phyloP scores from a whole-genome alignment of 2,113 vertebrate genomes.

The Motacilla alba region DNA sequence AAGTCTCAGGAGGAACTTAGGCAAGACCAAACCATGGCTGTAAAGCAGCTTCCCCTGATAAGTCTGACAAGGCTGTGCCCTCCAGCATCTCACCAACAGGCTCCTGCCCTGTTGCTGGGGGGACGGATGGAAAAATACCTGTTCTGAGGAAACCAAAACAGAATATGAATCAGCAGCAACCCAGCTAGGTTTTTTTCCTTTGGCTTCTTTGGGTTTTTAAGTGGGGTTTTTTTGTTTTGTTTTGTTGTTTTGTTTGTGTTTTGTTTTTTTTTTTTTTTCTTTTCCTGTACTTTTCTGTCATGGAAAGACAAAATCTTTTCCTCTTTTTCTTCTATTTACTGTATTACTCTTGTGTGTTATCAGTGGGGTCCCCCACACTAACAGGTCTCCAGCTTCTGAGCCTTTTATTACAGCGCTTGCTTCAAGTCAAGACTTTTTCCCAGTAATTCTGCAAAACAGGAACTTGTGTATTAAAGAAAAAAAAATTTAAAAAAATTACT shows the following conservation, averaged over 20 bases:
- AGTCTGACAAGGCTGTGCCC: not conserved
- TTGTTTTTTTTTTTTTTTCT: no score
- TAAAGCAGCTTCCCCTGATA: not conserved
- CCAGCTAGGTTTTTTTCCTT: accelerated
- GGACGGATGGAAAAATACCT: not conserved
- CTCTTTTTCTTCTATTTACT: not conserved
- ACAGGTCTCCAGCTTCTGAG: not conserved
- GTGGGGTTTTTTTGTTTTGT: no score
- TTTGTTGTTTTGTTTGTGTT: no score
- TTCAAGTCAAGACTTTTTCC: not conserved
- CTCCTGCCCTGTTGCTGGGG: not conserved
- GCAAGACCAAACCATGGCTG: not conserved
- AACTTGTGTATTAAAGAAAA: not conserved
- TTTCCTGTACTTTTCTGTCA: no score
- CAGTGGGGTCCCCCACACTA: not conserved
- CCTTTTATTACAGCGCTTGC: not conserved
- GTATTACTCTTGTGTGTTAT: not conserved
- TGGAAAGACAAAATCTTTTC: not conserved
- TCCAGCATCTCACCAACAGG: not conserved
- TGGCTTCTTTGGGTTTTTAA: not conserved
- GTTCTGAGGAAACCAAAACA: not conserved
- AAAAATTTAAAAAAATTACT: not conserved
- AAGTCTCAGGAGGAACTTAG: not conserved
- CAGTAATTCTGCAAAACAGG: not conserved
- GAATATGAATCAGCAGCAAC: not conserved